Conservation (phyloP, 1,140 invertebrate species). For the Aphis craccivora region DNA sequence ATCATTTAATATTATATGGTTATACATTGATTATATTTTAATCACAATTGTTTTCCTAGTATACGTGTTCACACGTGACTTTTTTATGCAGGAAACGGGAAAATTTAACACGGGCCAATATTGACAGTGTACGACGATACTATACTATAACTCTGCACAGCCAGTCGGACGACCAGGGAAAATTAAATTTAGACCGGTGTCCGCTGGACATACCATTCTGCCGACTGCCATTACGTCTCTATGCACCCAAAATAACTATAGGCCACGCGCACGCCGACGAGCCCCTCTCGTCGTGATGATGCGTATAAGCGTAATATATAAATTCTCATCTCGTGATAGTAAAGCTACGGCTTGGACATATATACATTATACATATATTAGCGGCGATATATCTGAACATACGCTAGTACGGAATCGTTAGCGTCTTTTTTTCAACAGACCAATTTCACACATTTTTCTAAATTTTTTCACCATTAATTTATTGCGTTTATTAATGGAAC, state of each 20-base stretch:
- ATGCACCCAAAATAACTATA: slow-evolving; percentile 52
- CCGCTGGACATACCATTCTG: slow-evolving; percentile 54
- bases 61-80: background rate
- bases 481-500: background rate
- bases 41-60: background rate
- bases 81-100: slow-evolving; percentile 17
- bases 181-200: slow-evolving; percentile 56
- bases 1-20: background rate
- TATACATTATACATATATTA: background rate
- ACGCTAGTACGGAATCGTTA: background rate
- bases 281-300: background rate
- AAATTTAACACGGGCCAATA: slow-evolving; percentile 34
- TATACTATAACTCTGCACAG: background rate
- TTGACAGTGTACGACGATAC: slow-evolving; percentile 41
- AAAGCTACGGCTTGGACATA: background rate
- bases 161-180: slow-evolving; percentile 47
- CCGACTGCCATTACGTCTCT: slow-evolving; percentile 48
- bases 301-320: background rate
- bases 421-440: background rate
- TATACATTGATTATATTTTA: background rate
- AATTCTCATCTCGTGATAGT: background rate
- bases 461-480: background rate
- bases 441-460: background rate
- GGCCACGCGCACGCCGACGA: background rate
- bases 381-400: background rate